phyloP scores from a whole-genome alignment of 2,797 vertebrate genomes.

The Apogon talboti region DNA sequence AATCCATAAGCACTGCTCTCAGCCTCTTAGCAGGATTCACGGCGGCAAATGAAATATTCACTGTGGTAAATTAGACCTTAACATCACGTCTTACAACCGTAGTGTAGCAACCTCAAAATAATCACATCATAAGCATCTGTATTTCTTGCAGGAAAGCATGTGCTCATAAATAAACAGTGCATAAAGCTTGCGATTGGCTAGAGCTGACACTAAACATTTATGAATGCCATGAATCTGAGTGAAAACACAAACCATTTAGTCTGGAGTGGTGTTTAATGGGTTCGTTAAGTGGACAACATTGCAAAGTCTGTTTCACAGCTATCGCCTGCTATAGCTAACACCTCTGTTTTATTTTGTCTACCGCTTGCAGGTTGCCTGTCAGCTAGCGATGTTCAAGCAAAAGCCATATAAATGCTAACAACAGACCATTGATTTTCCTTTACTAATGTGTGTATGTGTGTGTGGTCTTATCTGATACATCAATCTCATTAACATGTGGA shows the following conservation, averaged over 20 bases:
- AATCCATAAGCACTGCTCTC: slow-evolving; percentile 22
- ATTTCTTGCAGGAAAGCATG: slow-evolving; percentile 2
- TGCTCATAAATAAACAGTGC: slow-evolving; percentile 32
- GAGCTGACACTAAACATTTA: slow-evolving; percentile 60
- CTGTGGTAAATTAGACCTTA: slow-evolving; percentile 11
- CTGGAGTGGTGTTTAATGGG: slow-evolving; percentile 62
- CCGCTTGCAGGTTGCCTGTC: slow-evolving; percentile 46
- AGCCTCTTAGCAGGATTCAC: slow-evolving; percentile 30
- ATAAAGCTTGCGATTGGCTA: slow-evolving; percentile 29
- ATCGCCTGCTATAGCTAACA: slow-evolving; percentile 44
- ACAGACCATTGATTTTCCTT: slow-evolving; percentile 69
- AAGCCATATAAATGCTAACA: slow-evolving; percentile 78
- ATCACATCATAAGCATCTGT: not conserved
- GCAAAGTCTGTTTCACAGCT: slow-evolving; percentile 39
- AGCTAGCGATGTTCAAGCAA: slow-evolving; percentile 56
- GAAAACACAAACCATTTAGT: slow-evolving; percentile 47
- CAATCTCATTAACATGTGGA: slow-evolving; percentile 63
- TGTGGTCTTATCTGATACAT: slow-evolving; percentile 54
- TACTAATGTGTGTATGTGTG: slow-evolving; percentile 31
- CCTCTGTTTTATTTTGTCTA: slow-evolving; percentile 29
- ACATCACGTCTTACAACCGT: not conserved
- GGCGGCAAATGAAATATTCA: slow-evolving; percentile 28
- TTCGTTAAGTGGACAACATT: slow-evolving; percentile 60
- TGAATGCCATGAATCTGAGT: slow-evolving; percentile 55
- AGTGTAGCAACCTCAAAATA: not conserved